Evolutionary conservation across 1,140 invertebrate genomes (phyloP), one percentile per base, ranked within the genome.

Genomic region (Belonocnema kinseyi): DNA sequence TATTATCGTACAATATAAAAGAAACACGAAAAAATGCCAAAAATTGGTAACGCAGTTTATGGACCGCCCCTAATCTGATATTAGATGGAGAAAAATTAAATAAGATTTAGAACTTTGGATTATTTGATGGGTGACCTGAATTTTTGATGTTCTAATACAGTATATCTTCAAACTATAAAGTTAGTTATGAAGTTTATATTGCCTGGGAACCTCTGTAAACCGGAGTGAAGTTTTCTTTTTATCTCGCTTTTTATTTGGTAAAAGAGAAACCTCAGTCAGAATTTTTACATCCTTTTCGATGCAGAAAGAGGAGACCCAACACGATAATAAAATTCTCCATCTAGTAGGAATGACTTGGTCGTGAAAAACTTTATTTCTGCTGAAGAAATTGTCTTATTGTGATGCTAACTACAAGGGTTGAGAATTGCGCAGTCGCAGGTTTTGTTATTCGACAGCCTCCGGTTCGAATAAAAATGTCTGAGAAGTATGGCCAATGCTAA

Each of bases 401-500:
- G 26, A 66, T 66, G 61, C 61, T 46, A 66, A 66, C 13, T 40
- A 66, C 61, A 66, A 66, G 61, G 26, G 61, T 66, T 66, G 26
- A 33, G 52, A 10, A 74, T 74, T 56, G 40, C 21, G 10, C 40
- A 74, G 21, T n/a, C 72, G 72, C 73, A 58, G n/a, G 19, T 73
- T 21, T n/a, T 52, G 21, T 76, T 50, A 74, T 81, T 78, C 46
- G 58, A 17, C 66, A 40, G 70, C 26, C 50, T 73, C 71, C 70
- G 52, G 58, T 74, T 66, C 40, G 17, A 50, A 80, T 61, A 58
- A 46, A 70, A 73, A 73, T 80, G 74, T 75, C 73, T 78, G 78
- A 40, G 50, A 73, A 75, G 71, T 52, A 77, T 46, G 66, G 54
- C 17, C 26, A 52, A 73, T 46, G 70, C 77, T 83, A 72, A 80